A percentile compares a stretch with the other conserved stretches of the same genome.
Evolutionary conservation across 1,140 invertebrate genomes (phyloP).

Genomic region (Drosophila ercepeae): DNA sequence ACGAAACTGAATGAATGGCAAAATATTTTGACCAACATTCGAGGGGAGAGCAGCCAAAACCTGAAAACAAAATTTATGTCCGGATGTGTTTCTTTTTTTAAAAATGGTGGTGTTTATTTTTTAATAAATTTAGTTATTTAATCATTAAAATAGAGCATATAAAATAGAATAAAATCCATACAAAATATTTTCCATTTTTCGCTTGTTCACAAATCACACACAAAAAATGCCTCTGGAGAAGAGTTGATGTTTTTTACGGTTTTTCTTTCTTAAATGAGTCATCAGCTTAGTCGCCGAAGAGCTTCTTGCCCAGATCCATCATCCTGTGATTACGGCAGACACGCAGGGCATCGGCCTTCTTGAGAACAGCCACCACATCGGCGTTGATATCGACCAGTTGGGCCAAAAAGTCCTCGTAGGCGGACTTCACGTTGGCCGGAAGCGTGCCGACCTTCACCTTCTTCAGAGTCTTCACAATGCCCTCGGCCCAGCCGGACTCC

Average conservation of each 20-base stretch:
- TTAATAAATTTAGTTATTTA: conserved; percentile 49
- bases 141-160: conserved; percentile 63
- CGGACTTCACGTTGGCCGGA: conserved; percentile 92
- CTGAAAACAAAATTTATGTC: conserved; percentile 48
- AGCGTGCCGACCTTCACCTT: conserved; percentile 92
- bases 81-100: conserved; percentile 30
- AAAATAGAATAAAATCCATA: conserved; percentile 70
- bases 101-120: conserved; percentile 39
- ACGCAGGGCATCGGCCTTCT: conserved; percentile 91
- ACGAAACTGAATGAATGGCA: conserved; percentile 28
- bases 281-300: conserved; percentile 90
- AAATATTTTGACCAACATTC: conserved; percentile 14
- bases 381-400: conserved; percentile 92
- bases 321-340: conserved; percentile 93
- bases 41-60: background rate
- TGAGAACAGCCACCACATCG: conserved; percentile 89
- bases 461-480: conserved; percentile 91
- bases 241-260: background rate
- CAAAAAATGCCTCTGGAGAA: conserved; percentile 39
- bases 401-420: conserved; percentile 95
- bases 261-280: background rate
- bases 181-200: conserved; percentile 63
- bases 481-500: conserved; percentile 95
- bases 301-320: conserved; percentile 93
- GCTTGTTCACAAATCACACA: conserved; percentile 40